phyloP scores from a whole-genome alignment of 2,888 invertebrate genomes.

The Papilio protenor region DNA sequence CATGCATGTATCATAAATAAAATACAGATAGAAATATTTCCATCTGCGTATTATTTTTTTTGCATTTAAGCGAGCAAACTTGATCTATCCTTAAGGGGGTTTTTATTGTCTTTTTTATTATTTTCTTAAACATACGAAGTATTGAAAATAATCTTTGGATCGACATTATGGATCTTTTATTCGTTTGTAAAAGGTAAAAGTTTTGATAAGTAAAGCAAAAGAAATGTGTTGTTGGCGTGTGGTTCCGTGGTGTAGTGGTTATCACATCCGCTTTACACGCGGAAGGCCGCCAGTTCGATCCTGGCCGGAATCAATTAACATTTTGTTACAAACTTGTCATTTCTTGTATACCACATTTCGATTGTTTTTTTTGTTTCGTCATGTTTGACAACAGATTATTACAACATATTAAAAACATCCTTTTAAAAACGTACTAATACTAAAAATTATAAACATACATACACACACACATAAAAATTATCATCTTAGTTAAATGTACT shows the following conservation, averaged over 20 bases:
- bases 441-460: too few species aligned
- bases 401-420: not conserved
- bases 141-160: not conserved
- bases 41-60: not conserved
- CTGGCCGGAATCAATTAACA: conserved; percentile 38
- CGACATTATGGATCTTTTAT: not conserved
- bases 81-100: not conserved
- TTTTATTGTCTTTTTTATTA: too few species aligned
- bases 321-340: not conserved
- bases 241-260: conserved; percentile 44
- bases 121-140: not conserved
- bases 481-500: not conserved
- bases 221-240: not conserved
- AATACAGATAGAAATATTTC: not conserved
- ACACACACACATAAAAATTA: too few species aligned
- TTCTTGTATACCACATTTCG: not conserved
- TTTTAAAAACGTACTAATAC: not conserved
- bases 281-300: conserved; percentile 42
- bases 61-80: not conserved
- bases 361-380: not conserved
- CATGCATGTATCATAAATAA: not conserved
- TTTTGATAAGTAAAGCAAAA: not conserved
- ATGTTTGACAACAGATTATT: not conserved
- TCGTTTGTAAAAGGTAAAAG: not conserved
- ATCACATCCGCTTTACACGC: conserved; percentile 43